Conservation (phyloP, 2,888 invertebrate genomes). For the Ichneumon xanthorius region DNA sequence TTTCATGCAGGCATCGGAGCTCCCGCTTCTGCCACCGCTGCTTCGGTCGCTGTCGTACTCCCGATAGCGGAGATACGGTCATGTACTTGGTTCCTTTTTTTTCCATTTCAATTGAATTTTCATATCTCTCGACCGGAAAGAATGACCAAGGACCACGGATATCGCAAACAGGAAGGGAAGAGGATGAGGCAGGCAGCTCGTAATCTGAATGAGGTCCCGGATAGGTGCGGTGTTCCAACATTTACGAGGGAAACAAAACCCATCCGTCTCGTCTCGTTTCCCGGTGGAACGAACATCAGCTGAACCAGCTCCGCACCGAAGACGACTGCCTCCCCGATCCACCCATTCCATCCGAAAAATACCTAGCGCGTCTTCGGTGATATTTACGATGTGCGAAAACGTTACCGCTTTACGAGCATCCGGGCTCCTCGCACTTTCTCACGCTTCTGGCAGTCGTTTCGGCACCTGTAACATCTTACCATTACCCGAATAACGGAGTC, state of each 20-base stretch:
- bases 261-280: constrained; percentile 25
- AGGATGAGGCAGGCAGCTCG: background rate
- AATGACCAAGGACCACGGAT: too few relatives aligned
- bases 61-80: too few relatives aligned
- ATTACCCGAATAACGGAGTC: constrained; percentile 9
- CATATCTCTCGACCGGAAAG: too few relatives aligned
- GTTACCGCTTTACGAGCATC: constrained; percentile 70
- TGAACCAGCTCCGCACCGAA: background rate
- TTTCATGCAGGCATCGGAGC: background rate
- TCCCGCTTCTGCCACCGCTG: background rate
- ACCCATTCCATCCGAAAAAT: constrained; percentile 66
- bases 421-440: constrained; percentile 24
- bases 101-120: too few relatives aligned
- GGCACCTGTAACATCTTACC: constrained; percentile 35
- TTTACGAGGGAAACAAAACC: constrained; percentile 59
- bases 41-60: background rate
- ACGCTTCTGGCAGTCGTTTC: constrained; percentile 7
- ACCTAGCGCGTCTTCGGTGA: constrained; percentile 58
- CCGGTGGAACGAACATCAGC: constrained; percentile 4
- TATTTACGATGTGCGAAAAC: constrained; percentile 72
- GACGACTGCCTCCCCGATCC: constrained; percentile 50
- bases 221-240: constrained; percentile 35
- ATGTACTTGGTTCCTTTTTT: too few relatives aligned
- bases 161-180: background rate
- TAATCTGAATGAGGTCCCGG: constrained; percentile 35